Percentiles rank a stretch among this genome's conserved stretches.
Evolutionary conservation across 2,797 vertebrate species (phyloP).

Genomic region (Distichodus sexfasciatus): DNA sequence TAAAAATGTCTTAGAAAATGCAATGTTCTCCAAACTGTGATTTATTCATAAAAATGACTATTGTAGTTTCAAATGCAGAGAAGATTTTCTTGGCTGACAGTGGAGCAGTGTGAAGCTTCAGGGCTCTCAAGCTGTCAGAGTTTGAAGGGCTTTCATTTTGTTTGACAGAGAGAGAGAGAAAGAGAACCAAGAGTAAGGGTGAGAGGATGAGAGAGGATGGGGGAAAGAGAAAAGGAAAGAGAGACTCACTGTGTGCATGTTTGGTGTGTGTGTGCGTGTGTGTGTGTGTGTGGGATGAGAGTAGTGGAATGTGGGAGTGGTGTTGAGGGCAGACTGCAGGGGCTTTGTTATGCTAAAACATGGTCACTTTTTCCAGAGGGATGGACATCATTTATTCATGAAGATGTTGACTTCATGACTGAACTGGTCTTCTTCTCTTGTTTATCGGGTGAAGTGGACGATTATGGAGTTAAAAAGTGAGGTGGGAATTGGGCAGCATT

Average conservation of each 20-base stretch:
- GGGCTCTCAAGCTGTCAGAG: constrained; percentile 55
- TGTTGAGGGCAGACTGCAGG: constrained; percentile 39
- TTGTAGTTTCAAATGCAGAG: constrained; percentile 51
- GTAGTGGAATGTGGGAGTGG: constrained; percentile 44
- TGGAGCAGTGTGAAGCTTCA: constrained; percentile 49
- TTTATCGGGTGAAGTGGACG: constrained; percentile 33
- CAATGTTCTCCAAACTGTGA: constrained; percentile 34
- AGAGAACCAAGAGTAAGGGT: no score
- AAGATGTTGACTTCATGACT: constrained; percentile 1
- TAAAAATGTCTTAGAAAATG: constrained; percentile 33
- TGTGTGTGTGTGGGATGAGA: constrained; percentile 42
- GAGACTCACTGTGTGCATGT: constrained; percentile 20
- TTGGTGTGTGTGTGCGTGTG: constrained; percentile 6
- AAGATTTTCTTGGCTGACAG: constrained; percentile 46
- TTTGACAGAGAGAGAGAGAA: constrained; percentile 33
- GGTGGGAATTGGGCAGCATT: neutral
- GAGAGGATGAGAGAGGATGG: no score
- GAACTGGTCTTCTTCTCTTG: constrained; percentile 22
- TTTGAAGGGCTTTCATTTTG: constrained; percentile 49
- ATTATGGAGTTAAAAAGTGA: neutral
- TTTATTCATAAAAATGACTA: constrained; percentile 39
- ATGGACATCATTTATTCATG: constrained; percentile 30
- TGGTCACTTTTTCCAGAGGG: constrained; percentile 41
- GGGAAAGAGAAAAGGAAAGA: constrained; percentile 34
- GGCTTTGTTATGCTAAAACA: constrained; percentile 64